These are phyloP conservation scores for Dryoscopus gambensis DNA, from an alignment of 2,113 vertebrate genomes.

Conservation along the genomic window DNA sequence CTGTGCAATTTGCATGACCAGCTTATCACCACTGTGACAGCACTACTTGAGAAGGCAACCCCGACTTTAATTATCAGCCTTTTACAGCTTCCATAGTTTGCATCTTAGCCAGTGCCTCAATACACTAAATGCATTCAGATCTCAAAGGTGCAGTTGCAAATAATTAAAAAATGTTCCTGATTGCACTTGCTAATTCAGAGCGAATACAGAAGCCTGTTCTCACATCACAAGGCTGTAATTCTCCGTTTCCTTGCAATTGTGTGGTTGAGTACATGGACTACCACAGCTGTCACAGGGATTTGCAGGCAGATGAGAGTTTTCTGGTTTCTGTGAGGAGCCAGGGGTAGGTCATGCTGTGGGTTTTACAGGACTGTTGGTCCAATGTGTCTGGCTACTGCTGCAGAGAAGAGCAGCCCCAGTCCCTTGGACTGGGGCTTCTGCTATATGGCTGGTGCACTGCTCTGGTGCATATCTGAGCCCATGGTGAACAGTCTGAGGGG, in stretches of 20 bases:
- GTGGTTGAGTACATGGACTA: background rate
- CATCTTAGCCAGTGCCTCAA: background rate
- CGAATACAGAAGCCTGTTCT: background rate
- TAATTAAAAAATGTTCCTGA: background rate
- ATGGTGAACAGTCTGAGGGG: background rate
- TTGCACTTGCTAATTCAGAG: background rate
- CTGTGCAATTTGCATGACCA: background rate
- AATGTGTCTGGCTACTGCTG: background rate
- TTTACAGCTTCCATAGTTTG: background rate
- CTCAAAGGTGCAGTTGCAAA: background rate
- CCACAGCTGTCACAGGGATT: background rate
- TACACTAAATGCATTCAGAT: background rate
- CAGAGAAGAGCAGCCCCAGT: background rate
- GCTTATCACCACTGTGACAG: background rate
- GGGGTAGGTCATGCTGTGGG: background rate
- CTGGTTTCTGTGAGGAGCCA: background rate
- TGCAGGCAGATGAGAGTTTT: background rate
- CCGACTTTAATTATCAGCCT: background rate
- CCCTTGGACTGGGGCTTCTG: background rate
- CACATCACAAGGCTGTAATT: background rate
- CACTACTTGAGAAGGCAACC: background rate
- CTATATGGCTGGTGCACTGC: background rate
- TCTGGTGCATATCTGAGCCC: rapidly evolving
- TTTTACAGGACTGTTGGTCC: background rate
- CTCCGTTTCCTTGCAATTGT: background rate